These are phyloP conservation scores for Parnassius apollo DNA, from an alignment of 2,888 invertebrate genomes.

Conservation along the genomic window DNA sequence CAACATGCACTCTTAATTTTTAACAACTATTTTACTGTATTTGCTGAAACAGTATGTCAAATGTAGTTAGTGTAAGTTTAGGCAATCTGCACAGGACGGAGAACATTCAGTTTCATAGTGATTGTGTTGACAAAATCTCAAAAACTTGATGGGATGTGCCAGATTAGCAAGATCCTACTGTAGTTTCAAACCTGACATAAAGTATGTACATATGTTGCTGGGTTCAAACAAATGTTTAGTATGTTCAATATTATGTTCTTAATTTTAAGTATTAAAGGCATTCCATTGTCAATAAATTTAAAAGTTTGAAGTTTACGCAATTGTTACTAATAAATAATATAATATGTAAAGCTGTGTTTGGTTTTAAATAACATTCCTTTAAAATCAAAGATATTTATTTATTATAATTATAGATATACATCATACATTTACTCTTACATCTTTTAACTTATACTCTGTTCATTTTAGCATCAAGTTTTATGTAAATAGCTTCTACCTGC, in stretches of 20 bases:
- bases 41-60: too few relatives aligned
- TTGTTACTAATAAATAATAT: constrained; percentile 60
- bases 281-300: constrained; percentile 34
- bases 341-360: constrained; percentile 31
- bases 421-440: too few relatives aligned
- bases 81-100: too few relatives aligned
- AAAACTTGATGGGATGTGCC: too few relatives aligned
- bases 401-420: constrained; percentile 13
- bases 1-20: too few relatives aligned
- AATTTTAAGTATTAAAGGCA: constrained; percentile 10
- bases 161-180: too few relatives aligned
- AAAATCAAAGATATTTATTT: constrained; percentile 36
- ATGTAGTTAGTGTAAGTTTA: too few relatives aligned
- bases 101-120: too few relatives aligned
- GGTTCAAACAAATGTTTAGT: constrained; percentile 9
- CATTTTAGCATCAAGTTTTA: too few relatives aligned
- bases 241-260: constrained; percentile 10
- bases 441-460: not conserved
- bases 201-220: not conserved
- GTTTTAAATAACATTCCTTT: constrained; percentile 29
- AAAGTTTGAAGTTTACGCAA: constrained; percentile 51
- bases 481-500: too few relatives aligned
- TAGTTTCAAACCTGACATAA: not conserved
- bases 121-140: too few relatives aligned
- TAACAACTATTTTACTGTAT: too few relatives aligned